Percentiles rank a stretch among this genome's conserved stretches.
Conservation (phyloP, 2,888 invertebrate species). For the Dasysyrphus albostriatus region DNA sequence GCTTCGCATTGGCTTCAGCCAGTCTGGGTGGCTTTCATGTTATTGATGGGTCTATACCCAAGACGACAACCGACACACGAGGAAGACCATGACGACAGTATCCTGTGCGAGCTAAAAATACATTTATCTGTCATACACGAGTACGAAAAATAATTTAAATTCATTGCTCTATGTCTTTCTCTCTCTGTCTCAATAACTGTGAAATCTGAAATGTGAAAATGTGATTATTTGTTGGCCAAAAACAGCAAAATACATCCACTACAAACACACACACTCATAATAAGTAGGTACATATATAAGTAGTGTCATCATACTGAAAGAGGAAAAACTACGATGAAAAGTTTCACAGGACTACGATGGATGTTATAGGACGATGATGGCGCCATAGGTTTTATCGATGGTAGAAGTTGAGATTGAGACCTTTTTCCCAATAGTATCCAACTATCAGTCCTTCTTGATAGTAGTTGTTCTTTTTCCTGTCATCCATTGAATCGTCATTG, state of each 20-base stretch:
- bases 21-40: conserved; percentile 68
- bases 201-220: conserved; percentile 50
- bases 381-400: conserved; percentile 67
- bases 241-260: conserved; percentile 25
- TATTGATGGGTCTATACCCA: conserved; percentile 67
- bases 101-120: conserved; percentile 67
- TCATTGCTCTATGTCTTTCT: conserved; percentile 26
- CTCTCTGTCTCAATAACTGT: neutral
- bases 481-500: conserved; percentile 52
- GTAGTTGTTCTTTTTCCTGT: conserved; percentile 23
- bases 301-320: neutral
- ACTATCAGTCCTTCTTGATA: neutral
- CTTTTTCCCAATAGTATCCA: neutral
- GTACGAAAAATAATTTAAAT: conserved; percentile 61
- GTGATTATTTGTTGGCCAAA: conserved; percentile 69
- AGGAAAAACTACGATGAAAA: conserved; percentile 51
- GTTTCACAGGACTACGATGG: conserved; percentile 39
- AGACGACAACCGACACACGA: conserved; percentile 23
- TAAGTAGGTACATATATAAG: neutral
- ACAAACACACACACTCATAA: neutral
- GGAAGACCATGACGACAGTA: conserved; percentile 58
- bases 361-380: conserved; percentile 21
- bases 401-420: conserved; percentile 24
- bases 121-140: conserved; percentile 42
- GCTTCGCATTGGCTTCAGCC: conserved; percentile 51